Base-by-base conservation (phyloP, 2,888 invertebrate species). In the Tipula lateralis region DNA sequence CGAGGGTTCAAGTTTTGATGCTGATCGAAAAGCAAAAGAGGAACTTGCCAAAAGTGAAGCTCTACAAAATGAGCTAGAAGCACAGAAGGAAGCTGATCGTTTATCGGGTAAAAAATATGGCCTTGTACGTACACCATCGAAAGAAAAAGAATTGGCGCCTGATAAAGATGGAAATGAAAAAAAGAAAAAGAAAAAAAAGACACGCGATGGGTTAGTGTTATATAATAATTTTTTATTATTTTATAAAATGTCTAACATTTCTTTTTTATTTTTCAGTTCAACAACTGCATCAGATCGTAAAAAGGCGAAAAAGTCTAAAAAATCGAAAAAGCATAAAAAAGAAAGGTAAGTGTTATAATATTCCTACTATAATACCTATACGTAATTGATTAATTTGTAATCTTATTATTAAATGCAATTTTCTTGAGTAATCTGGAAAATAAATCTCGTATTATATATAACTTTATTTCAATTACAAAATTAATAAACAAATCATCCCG, bases 1-100 rank as follows among this genome's bases (percentile, higher is more conserved):
- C 85, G 98, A 98, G 90, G 98, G 98, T 86, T 95, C 96, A 88
- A 96, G 97, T 89, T 93, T 98, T 89, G 97, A 97, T 91, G 94
- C 96, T 2, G 95, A 96, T 90, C 92, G 95, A 83, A 91, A 91
- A 87, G 91, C 91, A 86, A 91, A 91, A 88, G 91, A 92, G 87
- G 90, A 91, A 85, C 87, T 91, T 86, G 89, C 91, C 86, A 89
- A 91, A 88, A 90, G 90, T 86, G 89, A 89, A 85, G 91, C 91
- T 34, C 85, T 89, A 32, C 89, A 89, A 88, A 89, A 89, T 88
- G 89, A 91, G 87, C 89, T 91, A 87, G 90, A 91, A 86, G 90
- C 90, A 3, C 89, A 89, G 87, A 90, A 91, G 84, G 91, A 91
- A 2, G 89, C 89, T 29, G 89, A 89, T 66, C 88, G 88, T 87